Evolutionary conservation across 1,140 invertebrate species (phyloP), one percentile per base, ranked within the genome.

Genomic region (Campoletis sonorensis): DNA sequence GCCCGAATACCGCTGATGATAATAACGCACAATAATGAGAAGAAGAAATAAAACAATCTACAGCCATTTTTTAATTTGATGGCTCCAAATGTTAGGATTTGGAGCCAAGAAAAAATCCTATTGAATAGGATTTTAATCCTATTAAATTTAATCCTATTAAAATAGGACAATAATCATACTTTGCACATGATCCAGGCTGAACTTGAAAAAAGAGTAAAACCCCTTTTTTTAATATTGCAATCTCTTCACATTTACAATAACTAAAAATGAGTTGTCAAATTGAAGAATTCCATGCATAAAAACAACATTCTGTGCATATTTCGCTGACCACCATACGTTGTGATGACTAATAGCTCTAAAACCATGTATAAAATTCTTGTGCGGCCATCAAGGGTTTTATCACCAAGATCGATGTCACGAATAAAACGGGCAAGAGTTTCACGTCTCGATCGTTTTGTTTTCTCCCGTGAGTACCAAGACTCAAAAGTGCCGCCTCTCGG

Each of bases 371-470:
- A 21, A n/a, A 58, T 58, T 21, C 18, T 5, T 2, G 49, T 54
- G 3, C 21, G 21, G 18, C 10, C 54, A 58, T 58, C 54, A 58
- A 58, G 54, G 13, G 54, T n/a, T 23, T 58, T 58, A 58, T 58
- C 54, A n/a, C 18, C 11, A n/a, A 21, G 54, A 58, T 58, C 54
- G 54, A 58, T 58, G 54, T 58, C 54, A 58, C 54, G 54, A 58
- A 58, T 58, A 1, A 58, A n/a, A 58, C 10, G 18, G 21, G 54
- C 18, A 58, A 58, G 54, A 58, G 54, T 58, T 58, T 58, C 54
- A n/a, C 54, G 54, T 58, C 40, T 45, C 40, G 54, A 58, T 23
- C 16, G 54, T 45, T 58, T 58, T n/a, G 21, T n/a, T 58, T 5
- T 58, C 54, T 58, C 21, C 54, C 54, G 54, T 58, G 18, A 58